Evolutionary conservation across 2,113 vertebrate genomes (phyloP).

Genomic region (Ophthalmolycus amberensis): DNA sequence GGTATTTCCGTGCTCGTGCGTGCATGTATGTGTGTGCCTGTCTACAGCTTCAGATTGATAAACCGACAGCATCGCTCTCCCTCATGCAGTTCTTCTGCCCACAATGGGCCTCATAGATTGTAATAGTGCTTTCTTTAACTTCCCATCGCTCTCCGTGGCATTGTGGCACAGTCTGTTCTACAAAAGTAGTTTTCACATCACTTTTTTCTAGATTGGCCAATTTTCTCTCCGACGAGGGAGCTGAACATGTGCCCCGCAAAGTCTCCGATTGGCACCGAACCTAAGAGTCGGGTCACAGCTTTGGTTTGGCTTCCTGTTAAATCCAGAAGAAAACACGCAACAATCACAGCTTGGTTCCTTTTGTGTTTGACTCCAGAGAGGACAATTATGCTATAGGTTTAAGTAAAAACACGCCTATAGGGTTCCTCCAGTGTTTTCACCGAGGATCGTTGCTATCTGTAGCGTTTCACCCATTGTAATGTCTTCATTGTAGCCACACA

Average conservation of each 20-base stretch:
- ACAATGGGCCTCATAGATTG: slow-evolving; percentile 52
- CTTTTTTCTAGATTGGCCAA: slow-evolving; percentile 60
- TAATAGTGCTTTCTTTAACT: slow-evolving; percentile 54
- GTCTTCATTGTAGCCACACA: slow-evolving; percentile 58
- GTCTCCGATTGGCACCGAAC: slow-evolving; percentile 28
- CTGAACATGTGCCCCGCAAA: slow-evolving; percentile 28
- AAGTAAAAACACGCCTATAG: slow-evolving; percentile 7
- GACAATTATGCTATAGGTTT: slow-evolving; percentile 30
- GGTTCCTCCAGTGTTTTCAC: background rate
- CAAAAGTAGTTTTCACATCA: slow-evolving; percentile 61
- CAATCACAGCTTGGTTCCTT: slow-evolving; percentile 19
- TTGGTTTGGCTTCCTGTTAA: slow-evolving; percentile 12
- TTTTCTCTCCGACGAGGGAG: slow-evolving; percentile 52
- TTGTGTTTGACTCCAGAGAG: slow-evolving; percentile 33
- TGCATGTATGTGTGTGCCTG: slow-evolving; percentile 9
- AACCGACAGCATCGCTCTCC: slow-evolving; percentile 56
- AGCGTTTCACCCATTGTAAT: slow-evolving; percentile 40
- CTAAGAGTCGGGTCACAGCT: slow-evolving; percentile 33
- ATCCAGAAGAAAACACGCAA: slow-evolving; percentile 16
- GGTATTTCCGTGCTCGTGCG: slow-evolving; percentile 23
- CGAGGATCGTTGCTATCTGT: slow-evolving; percentile 51
- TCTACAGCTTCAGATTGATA: slow-evolving; percentile 41
- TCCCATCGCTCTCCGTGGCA: slow-evolving; percentile 16
- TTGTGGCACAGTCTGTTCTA: slow-evolving; percentile 50
- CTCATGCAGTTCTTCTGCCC: slow-evolving; percentile 41